A percentile compares a stretch with the other conserved stretches of the same genome.
Conservation (phyloP, 2,888 invertebrate species). For the Heteromyza rotundicornis region DNA sequence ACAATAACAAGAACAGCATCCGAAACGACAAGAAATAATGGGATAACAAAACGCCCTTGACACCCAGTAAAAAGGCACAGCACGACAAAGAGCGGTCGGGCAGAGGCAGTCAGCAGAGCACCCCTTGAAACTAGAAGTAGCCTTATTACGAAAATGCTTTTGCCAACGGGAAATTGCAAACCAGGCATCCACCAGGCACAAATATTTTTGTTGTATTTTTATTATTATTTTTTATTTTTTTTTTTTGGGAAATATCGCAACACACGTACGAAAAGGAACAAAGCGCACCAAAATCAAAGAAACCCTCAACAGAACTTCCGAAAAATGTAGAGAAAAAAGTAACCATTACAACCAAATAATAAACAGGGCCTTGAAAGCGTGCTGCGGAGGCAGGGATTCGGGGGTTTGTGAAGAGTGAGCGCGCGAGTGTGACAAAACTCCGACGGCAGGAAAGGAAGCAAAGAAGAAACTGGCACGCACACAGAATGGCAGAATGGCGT, state of each 20-base stretch:
- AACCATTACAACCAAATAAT: constrained; percentile 3
- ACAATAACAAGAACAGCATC: constrained; percentile 23
- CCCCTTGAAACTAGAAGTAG: constrained; percentile 35
- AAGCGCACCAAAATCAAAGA: not conserved
- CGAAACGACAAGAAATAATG: constrained; percentile 44
- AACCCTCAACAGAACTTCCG: constrained; percentile 5
- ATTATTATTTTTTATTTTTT: too few relatives aligned
- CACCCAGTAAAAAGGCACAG: constrained; percentile 58
- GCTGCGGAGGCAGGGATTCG: too few relatives aligned
- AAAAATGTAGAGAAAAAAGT: not conserved
- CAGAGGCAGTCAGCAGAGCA: not conserved
- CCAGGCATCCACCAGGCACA: too few relatives aligned
- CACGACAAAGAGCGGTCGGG: not conserved
- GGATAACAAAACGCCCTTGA: constrained; percentile 61
- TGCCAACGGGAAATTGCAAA: constrained; percentile 1
- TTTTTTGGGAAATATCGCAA: not conserved
- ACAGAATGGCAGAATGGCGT: constrained; percentile 23
- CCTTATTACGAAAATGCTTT: constrained; percentile 41
- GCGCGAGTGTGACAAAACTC: too few relatives aligned
- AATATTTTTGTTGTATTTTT: too few relatives aligned
- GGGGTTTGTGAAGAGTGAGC: too few relatives aligned
- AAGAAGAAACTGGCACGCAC: not conserved
- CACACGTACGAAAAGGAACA: constrained; percentile 36
- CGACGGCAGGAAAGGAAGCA: not conserved
- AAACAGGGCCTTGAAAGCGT: not conserved